Evolutionary conservation across 2,888 invertebrate genomes (phyloP).

Genomic region (Orthonevra nobilis): DNA sequence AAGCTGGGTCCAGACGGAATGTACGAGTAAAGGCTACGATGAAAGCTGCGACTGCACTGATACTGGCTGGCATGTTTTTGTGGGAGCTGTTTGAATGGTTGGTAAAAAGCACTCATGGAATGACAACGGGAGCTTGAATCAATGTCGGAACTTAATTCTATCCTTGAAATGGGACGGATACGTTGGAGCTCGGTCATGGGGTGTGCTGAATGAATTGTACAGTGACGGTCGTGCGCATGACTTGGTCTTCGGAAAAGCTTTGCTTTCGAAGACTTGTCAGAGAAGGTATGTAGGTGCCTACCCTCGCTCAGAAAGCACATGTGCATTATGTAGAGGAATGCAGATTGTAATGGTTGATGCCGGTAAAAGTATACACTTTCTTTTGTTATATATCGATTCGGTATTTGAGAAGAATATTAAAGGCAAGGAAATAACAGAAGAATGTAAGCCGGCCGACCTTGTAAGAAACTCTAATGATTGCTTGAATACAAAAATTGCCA

Average conservation of each 20-base stretch:
- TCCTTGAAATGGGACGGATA: constrained; percentile 40
- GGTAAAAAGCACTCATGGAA: constrained; percentile 14
- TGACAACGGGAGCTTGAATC: constrained; percentile 39
- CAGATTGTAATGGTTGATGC: constrained; percentile 38
- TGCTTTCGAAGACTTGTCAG: too few species aligned
- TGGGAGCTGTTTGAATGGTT: neutral
- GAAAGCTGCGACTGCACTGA: constrained; percentile 55
- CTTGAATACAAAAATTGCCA: too few species aligned
- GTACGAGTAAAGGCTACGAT: constrained; percentile 15
- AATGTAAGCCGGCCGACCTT: too few species aligned
- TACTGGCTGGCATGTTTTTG: constrained; percentile 15
- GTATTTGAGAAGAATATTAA: too few species aligned
- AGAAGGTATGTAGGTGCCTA: too few species aligned
- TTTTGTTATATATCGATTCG: constrained; percentile 47
- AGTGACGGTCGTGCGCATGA: constrained; percentile 37
- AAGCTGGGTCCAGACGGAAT: neutral
- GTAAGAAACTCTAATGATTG: too few species aligned
- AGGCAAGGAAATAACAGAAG: too few species aligned
- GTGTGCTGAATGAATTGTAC: neutral
- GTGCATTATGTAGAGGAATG: constrained; percentile 14
- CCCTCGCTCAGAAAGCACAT: too few species aligned
- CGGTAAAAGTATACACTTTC: constrained; percentile 40
- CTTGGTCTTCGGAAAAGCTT: constrained; percentile 44
- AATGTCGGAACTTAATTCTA: constrained; percentile 28
- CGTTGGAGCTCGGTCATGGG: neutral